These are phyloP conservation scores for Arion vulgaris DNA, from an alignment of 1,140 invertebrate genomes.

Conservation along the genomic window DNA sequence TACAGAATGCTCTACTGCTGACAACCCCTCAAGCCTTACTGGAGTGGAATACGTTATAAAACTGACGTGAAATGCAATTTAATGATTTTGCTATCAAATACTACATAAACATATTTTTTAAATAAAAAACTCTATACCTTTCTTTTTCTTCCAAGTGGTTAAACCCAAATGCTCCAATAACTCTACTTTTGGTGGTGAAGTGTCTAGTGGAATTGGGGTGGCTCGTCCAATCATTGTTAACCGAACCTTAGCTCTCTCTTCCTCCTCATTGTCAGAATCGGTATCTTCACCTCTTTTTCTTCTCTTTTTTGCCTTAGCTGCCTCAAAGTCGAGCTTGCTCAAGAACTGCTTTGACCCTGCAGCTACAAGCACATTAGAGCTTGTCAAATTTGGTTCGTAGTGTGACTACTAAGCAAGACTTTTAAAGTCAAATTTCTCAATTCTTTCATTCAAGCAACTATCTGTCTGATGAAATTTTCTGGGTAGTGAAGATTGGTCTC, in stretches of 20 bases:
- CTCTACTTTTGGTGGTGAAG: constrained; percentile 56
- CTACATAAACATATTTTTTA: too few relatives aligned
- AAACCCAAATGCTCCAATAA: constrained; percentile 59
- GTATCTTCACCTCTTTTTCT: constrained; percentile 57
- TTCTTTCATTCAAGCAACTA: constrained; percentile 38
- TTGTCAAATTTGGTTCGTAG: neutral
- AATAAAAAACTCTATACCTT: too few relatives aligned
- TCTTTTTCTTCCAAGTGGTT: constrained; percentile 55
- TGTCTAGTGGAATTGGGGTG: constrained; percentile 58
- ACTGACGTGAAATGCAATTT: too few relatives aligned
- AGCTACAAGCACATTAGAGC: constrained; percentile 39
- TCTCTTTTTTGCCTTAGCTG: constrained; percentile 48
- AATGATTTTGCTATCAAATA: too few relatives aligned
- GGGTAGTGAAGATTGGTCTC: neutral
- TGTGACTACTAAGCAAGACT: constrained; percentile 44
- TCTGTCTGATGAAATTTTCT: neutral
- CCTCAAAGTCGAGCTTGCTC: constrained; percentile 47
- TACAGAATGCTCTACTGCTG: too few relatives aligned
- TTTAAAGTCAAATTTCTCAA: constrained; percentile 49
- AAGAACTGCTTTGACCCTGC: constrained; percentile 57
- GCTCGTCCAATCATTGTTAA: constrained; percentile 51
- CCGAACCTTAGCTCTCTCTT: constrained; percentile 41
- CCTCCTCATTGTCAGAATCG: constrained; percentile 48
- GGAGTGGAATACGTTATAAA: too few relatives aligned
- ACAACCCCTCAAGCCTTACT: too few relatives aligned